phyloP scores from a whole-genome alignment of 2,797 vertebrate genomes.

The Limnodromus scolopaceus region DNA sequence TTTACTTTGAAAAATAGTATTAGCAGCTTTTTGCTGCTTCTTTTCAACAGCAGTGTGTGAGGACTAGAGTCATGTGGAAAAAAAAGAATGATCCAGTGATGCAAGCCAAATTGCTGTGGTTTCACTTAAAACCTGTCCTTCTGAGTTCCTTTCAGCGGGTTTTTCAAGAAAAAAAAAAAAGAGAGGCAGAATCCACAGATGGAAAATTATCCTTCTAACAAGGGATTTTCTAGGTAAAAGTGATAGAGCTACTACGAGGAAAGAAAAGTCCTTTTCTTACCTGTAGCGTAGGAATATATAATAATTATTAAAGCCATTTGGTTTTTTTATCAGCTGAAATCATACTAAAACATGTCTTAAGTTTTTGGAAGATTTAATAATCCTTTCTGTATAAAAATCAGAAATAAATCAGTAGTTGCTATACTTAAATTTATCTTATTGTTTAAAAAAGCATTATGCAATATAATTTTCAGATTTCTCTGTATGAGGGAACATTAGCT shows the following conservation, averaged over 20 bases:
- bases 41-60: background rate
- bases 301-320: background rate
- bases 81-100: background rate
- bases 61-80: background rate
- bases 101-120: background rate
- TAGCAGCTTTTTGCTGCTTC: background rate
- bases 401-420: background rate
- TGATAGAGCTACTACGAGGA: background rate
- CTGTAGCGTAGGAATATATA: background rate
- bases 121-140: background rate
- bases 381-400: background rate
- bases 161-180: background rate
- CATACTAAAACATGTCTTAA: background rate
- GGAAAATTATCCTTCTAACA: background rate
- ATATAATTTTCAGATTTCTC: background rate
- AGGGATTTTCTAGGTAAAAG: background rate
- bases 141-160: background rate
- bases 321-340: background rate
- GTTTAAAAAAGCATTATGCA: background rate
- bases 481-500: background rate
- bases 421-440: background rate
- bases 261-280: background rate
- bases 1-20: conserved; percentile 29
- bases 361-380: background rate
- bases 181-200: background rate